A percentile compares a stretch with the other conserved stretches of the same genome.
Evolutionary conservation across 2,888 invertebrate genomes (phyloP).

Genomic region (Tiliacea aurago): DNA sequence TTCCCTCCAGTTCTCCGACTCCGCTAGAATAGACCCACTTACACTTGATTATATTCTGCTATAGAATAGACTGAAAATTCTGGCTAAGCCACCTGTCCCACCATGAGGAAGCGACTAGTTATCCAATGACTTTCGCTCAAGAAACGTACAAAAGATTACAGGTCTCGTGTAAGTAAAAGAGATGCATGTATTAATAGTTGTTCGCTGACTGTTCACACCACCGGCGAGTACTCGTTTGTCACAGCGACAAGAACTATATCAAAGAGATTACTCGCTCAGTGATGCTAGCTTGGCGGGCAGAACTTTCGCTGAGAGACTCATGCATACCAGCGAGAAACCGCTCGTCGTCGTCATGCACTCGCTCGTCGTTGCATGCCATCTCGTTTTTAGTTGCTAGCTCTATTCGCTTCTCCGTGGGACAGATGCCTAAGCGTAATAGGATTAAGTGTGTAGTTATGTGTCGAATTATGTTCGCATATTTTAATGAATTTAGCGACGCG

Average conservation of each 20-base stretch:
- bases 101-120: background rate
- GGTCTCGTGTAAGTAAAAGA: too few relatives aligned
- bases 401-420: background rate
- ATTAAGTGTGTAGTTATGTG: constrained; percentile 32
- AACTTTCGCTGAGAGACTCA: background rate
- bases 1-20: too few relatives aligned
- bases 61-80: constrained; percentile 25
- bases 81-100: background rate
- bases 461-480: constrained; percentile 23
- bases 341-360: background rate
- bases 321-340: background rate
- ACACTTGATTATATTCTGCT: background rate
- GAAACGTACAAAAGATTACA: background rate
- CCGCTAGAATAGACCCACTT: too few relatives aligned
- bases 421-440: constrained; percentile 27
- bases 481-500: constrained; percentile 19
- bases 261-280: background rate
- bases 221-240: background rate
- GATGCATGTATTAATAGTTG: background rate
- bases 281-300: background rate
- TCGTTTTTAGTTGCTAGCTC: background rate
- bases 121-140: background rate
- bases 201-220: background rate
- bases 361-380: background rate
- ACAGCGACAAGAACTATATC: background rate